Base-by-base conservation (phyloP, 2,113 vertebrate species). In the Cynocephalus volans region DNA sequence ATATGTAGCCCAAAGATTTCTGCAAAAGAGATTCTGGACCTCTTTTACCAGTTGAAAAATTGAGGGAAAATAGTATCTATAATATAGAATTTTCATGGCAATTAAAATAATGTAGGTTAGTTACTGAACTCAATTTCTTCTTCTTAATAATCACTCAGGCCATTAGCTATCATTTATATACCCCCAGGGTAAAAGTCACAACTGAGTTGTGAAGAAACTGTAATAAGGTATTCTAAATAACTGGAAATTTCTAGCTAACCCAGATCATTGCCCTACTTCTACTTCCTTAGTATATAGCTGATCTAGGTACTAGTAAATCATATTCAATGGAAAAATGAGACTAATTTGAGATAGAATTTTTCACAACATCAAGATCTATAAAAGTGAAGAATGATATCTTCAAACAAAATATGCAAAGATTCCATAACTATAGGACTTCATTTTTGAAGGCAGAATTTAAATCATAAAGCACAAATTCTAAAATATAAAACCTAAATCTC, bases 21-120 rank as follows among this genome's bases (percentile, higher is more conserved):
- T 67, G n/a, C 13, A 31, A 79, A 83, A 88, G 26, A 58, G 0
- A 83, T 69, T 21, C 13, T 33, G 67, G 1, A 15, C 14, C 15
- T 88, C 26, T 92, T 80, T 82, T 17, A 26, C 6, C 31, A 91
- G 7, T 64, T 52, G 33, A 17, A 80, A 88, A 70, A 54, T 7
- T 82, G 24, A 14, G 15, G 14, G 15, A 64, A 90, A 94, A 41
- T 36, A 82, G 2, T 41, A 45, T 81, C 9, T 28, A 65, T 60
- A 6, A 77, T 19, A 62, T 17, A 28, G 17, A 52, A 91, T 72
- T 88, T 96, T 93, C 56, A 92, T 77, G 69, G 76, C 64, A 97
- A 77, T 89, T 93, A 95, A 70, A 54, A 91, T 90, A 80, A 96
- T 72, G 48, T 89, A 88, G 31, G 69, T 67, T 72, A 95, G 60